Evolutionary conservation across 37 sponge, comb jelly and placozoan species (phyloP).

Genomic region (Agelas oroides): DNA sequence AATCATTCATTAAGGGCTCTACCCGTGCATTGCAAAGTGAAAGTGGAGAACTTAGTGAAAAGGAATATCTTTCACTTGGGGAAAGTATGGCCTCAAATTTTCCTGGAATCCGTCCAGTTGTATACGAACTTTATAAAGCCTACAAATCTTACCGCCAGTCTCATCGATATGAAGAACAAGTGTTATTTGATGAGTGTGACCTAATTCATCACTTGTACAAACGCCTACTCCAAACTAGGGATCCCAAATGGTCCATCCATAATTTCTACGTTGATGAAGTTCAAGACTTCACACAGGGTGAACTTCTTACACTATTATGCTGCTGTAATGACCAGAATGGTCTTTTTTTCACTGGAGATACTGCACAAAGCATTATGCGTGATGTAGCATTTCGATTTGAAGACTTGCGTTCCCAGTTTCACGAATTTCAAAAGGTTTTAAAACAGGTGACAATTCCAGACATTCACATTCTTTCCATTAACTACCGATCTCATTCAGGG

Average conservation of each 20-base stretch:
- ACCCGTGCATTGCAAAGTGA: conserved; percentile 58
- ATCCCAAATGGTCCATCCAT: conserved; percentile 54
- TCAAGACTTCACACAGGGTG: conserved; percentile 89
- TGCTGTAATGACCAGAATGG: conserved; percentile 73
- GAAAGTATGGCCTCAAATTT: conserved; percentile 72
- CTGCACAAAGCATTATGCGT: conserved; percentile 88
- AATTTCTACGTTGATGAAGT: conserved; percentile 86
- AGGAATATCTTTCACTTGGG: conserved; percentile 70
- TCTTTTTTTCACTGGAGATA: conserved; percentile 84
- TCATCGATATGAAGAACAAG: neutral
- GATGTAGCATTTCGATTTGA: conserved; percentile 83
- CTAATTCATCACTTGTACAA: conserved; percentile 46
- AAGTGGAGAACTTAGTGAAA: conserved; percentile 40
- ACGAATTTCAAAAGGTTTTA: neutral
- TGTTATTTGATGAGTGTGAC: conserved; percentile 71
- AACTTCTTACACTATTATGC: conserved; percentile 60
- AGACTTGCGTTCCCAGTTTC: conserved; percentile 68
- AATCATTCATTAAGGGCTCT: conserved; percentile 88
- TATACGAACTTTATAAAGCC: conserved; percentile 59
- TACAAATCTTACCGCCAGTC: conserved; percentile 6
- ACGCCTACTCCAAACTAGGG: conserved; percentile 4
- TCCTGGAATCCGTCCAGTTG: conserved; percentile 25
- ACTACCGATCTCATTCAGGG: conserved; percentile 81
- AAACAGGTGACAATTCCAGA: conserved; percentile 3
- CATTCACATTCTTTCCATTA: conserved; percentile 22